A percentile compares a stretch with the other conserved stretches of the same genome.
These are phyloP conservation scores for Pangasius macronema DNA, from an alignment of 2,797 vertebrate genomes.

Conservation along the genomic window DNA sequence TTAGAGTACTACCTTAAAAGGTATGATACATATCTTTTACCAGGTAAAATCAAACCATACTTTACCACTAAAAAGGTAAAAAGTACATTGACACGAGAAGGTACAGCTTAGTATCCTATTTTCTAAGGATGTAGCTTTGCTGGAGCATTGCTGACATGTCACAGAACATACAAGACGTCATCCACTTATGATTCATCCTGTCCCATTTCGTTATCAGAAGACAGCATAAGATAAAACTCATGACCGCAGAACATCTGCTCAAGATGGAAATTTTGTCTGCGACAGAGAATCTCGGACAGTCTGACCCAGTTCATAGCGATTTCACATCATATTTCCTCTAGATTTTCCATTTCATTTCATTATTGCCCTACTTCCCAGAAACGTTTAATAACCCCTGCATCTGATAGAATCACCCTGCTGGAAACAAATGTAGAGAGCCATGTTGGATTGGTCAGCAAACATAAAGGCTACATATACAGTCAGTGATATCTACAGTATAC, in stretches of 20 bases:
- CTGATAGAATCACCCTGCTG: neutral
- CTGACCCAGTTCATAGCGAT: constrained; percentile 28
- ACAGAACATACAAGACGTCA: neutral
- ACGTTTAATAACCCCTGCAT: neutral
- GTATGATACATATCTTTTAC: neutral
- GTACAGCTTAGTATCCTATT: neutral
- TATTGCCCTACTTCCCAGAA: constrained; percentile 15
- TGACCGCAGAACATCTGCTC: constrained; percentile 15
- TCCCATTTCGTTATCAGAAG: neutral
- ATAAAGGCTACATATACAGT: neutral
- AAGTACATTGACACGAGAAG: neutral
- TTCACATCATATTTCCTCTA: constrained; percentile 28
- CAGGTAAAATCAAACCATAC: neutral
- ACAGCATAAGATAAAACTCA: neutral
- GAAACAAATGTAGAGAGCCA: neutral
- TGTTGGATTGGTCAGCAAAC: neutral
- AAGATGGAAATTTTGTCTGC: constrained; percentile 27
- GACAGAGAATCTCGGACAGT: neutral
- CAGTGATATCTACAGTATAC: neutral
- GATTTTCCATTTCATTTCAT: constrained; percentile 11
- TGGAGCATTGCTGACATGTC: neutral
- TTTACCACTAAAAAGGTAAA: neutral
- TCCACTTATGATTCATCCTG: neutral
- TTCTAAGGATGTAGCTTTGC: neutral
- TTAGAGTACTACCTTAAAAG: neutral